Base-by-base conservation (phyloP, 1,140 invertebrate species). In the Pseudomyrmex sp. region DNA sequence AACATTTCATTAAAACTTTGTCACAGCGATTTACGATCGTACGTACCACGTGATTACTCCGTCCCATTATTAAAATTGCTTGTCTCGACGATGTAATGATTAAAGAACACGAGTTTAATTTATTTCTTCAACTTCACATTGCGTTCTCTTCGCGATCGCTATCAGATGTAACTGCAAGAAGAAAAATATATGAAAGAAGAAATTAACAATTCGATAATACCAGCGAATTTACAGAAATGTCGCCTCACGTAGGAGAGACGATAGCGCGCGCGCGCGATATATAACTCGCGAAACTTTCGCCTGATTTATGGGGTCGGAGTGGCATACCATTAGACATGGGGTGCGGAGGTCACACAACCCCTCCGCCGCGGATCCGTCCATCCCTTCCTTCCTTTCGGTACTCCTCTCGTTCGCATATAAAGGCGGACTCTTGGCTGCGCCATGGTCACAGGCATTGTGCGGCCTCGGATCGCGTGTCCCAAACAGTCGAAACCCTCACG, bases 391-490 rank as follows among this genome's bases (percentile, higher is more conserved):
- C 84, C 90, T 88, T 82, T 83, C 82, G 85, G 52, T 70, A 58
- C 70, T 56, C 48, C 82, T 79, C 87, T 82, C 70, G 62, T 70
- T 82, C 83, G 69, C 91, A 91, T 91, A 93, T 90, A 92, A 93
- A 89, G 85, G 79, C 84, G 66, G 83, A 90, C 88, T 90, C 87
- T 89, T 90, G 87, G 91, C 88, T 91, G 92, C 89, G 92, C 93
- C 89, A 92, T 90, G 88, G 90, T 92, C 92, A 90, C 91, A 92
- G 89, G 88, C 90, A 89, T 89, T 88, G 90, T 83, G 90, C 91
- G 90, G 91, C 86, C 35, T 77, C 87, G 90, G 93, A 92, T 93
- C 93, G 93, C 93, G 93, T 91, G 88, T 68, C 76, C 87, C 66
- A 62, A 91, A 91, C 85, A 80, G 79, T 86, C 90, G 88, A 83